Evolutionary conservation across 2,113 vertebrate species (phyloP).

Genomic region (Scopus umbretta): DNA sequence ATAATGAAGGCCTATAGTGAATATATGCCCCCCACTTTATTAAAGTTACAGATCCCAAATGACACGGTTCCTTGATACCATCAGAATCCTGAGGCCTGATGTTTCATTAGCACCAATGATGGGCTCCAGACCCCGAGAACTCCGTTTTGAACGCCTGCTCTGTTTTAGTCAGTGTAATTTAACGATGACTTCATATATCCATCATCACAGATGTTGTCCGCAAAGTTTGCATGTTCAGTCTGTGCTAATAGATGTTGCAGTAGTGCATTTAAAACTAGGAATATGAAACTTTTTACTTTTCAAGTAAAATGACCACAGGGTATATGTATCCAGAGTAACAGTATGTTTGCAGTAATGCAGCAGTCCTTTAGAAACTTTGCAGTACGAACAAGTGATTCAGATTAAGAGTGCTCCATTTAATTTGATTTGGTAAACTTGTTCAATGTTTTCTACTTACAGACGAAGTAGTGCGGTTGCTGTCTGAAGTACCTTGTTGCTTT

Average conservation of each 20-base stretch:
- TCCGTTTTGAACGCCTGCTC: background rate
- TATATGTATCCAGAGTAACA: background rate
- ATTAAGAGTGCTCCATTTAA: background rate
- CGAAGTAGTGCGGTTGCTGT: background rate
- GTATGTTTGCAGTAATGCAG: background rate
- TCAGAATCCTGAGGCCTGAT: background rate
- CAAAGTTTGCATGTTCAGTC: background rate
- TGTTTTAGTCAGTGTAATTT: background rate
- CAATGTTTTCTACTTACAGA: background rate
- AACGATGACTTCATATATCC: background rate
- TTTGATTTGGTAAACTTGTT: background rate
- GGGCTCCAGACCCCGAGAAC: background rate
- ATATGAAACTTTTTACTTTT: background rate
- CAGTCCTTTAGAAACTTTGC: background rate
- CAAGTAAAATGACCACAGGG: background rate
- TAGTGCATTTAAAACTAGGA: background rate
- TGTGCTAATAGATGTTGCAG: background rate
- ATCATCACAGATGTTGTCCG: background rate
- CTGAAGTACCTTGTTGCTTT: background rate
- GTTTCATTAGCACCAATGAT: background rate
- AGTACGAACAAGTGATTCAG: background rate
- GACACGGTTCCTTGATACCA: background rate
- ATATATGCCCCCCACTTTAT: background rate
- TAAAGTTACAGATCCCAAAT: background rate
- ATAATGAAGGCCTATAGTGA: background rate